phyloP scores from a whole-genome alignment of 2,113 vertebrate species.

The Apodemus sylvaticus region DNA sequence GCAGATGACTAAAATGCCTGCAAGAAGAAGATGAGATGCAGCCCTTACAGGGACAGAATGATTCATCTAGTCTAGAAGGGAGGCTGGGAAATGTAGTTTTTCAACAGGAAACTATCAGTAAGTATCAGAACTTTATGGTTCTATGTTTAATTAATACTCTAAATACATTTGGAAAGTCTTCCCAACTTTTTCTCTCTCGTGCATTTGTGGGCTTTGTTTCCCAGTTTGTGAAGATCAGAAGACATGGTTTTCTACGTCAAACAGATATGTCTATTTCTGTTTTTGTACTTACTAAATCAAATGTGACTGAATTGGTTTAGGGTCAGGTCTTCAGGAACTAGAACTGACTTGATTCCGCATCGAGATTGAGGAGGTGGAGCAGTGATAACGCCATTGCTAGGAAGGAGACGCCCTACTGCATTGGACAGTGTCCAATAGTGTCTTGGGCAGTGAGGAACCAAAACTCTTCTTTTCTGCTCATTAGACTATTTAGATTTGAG shows the following conservation, averaged over 20 bases:
- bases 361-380: neutral
- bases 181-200: neutral
- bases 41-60: neutral
- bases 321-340: slow-evolving; percentile 17
- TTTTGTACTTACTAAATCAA: slow-evolving; percentile 28
- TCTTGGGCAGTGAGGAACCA: neutral
- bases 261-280: neutral
- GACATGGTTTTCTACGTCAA: neutral
- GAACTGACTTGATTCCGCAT: neutral
- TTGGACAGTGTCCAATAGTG: neutral
- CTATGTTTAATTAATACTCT: slow-evolving; percentile 1
- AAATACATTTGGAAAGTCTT: slow-evolving; percentile 52
- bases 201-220: neutral
- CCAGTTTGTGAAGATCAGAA: slow-evolving; percentile 20
- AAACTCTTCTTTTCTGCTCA: neutral
- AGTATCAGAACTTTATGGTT: neutral
- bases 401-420: neutral
- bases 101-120: neutral
- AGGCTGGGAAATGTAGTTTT: neutral
- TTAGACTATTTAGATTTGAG: neutral
- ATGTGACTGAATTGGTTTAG: neutral
- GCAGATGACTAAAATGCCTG: neutral
- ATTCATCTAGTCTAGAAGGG: neutral
- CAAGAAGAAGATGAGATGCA: neutral
- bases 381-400: too few relatives aligned